These are phyloP conservation scores for Cardiocondyla obscurior DNA, from an alignment of 1,140 invertebrate species.

Conservation along the genomic window DNA sequence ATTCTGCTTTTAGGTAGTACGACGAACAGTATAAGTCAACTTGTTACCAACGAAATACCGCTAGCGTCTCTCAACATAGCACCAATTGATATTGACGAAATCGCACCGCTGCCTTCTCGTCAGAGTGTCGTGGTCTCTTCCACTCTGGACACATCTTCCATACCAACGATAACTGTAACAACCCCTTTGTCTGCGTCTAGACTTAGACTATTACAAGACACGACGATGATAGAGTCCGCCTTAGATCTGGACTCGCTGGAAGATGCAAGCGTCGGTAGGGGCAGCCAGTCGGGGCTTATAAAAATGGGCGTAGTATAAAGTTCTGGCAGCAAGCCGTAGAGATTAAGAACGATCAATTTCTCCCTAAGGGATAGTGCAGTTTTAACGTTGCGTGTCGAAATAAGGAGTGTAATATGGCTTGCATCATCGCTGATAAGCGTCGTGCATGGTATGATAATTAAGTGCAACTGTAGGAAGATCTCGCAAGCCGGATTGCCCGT, in stretches of 20 bases:
- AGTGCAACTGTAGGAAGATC: neutral
- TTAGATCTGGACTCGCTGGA: conserved; percentile 92
- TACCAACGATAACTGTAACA: conserved; percentile 76
- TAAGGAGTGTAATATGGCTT: conserved; percentile 1
- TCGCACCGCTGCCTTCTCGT: conserved; percentile 79
- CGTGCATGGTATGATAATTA: neutral
- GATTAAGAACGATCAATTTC: conserved; percentile 37
- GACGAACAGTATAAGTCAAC: conserved; percentile 87
- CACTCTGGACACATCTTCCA: conserved; percentile 73
- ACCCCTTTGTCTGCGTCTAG: conserved; percentile 85
- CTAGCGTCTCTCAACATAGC: conserved; percentile 84
- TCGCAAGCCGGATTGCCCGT: no score
- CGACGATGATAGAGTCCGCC: conserved; percentile 94
- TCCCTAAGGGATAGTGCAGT: conserved; percentile 42
- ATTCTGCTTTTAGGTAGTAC: conserved; percentile 85
- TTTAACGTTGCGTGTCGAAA: conserved; percentile 14
- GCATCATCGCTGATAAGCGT: neutral
- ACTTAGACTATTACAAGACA: conserved; percentile 90
- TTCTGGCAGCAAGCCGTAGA: conserved; percentile 33
- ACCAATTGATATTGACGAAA: conserved; percentile 82
- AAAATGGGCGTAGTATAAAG: conserved; percentile 80
- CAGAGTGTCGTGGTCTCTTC: conserved; percentile 78
- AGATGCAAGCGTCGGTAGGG: conserved; percentile 85
- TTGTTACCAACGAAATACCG: conserved; percentile 87
- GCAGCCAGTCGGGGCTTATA: conserved; percentile 85